Base-by-base conservation (phyloP, 2,888 invertebrate genomes). In the Rapana venosa region DNA sequence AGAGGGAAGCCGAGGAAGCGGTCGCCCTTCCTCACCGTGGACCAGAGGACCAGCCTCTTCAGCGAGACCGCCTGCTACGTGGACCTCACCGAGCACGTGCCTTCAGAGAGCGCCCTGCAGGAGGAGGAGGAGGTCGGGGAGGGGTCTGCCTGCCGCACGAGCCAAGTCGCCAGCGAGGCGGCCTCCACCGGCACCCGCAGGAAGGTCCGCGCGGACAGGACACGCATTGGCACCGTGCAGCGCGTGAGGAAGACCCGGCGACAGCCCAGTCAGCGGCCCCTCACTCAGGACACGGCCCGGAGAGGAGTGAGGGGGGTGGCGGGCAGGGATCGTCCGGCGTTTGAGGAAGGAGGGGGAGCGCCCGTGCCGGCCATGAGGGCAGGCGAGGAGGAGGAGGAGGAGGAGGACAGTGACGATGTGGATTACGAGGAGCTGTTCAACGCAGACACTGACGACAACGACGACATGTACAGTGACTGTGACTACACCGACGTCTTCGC, bases 401-500 rank as follows among this genome's bases (percentile, higher is more conserved):
- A 66, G 1, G 66, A 35, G 15, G 85, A 56, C 66, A 70, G 83
- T 26, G 89, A 74, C n/a, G 32, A 66, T 11, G 61, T 35, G 35
- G 35, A 66, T 30, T 66, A 88, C 32, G 58, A 88, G 61, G 88
- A 79, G 5, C 35, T 56, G 17, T 79, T 88, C 81, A 22, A 79
- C 26, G 13, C 74, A 77, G 74, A 77, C 79, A 26, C 30, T 17
- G 79, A 47, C 20, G 20, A 30, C 1, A 58, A 58, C 32, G 79
- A 88, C 13, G 61, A 79, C 20, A 81, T 56, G 32, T 35, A 56
- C 58, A 81, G 77, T 47, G 35, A 77, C 61, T 58, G 36, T 56
- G 88, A 88, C 13, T 61, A 79, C 74, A 70, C 26, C 5, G 87
- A 87, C 22, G 70, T 77, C 32, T 87, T 87, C 74, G 47, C n/a